phyloP scores from a whole-genome alignment of 2,888 invertebrate species.

The Himalopsyche anomala region DNA sequence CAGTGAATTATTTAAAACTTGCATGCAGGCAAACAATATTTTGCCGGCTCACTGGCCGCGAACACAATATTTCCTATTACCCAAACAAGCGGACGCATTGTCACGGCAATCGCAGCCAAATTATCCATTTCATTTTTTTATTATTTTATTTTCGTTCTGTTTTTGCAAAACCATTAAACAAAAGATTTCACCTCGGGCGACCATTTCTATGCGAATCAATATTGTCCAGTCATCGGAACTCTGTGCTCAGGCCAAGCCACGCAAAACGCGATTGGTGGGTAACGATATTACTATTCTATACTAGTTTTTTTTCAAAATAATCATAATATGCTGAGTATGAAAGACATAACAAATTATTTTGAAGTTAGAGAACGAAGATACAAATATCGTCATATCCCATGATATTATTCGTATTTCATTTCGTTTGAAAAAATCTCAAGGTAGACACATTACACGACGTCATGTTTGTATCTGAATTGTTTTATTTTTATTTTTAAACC shows the following conservation, averaged over 20 bases:
- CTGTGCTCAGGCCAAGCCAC: neutral
- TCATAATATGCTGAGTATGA: no score
- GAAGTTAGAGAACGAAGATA: no score
- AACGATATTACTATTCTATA: no score
- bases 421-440: no score
- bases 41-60: conserved; percentile 32
- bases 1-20: conserved; percentile 4
- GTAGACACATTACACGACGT: no score
- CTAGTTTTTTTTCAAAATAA: no score
- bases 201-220: conserved; percentile 32
- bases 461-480: no score
- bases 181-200: conserved; percentile 50
- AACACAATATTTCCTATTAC: conserved; percentile 42
- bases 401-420: no score
- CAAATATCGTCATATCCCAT: no score
- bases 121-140: conserved; percentile 6
- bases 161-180: conserved; percentile 52
- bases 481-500: no score
- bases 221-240: neutral
- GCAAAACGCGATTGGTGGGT: no score
- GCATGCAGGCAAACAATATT: conserved; percentile 23
- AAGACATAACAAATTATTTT: no score
- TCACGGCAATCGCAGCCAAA: conserved; percentile 42
- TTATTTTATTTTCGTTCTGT: neutral
- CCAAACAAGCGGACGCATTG: conserved; percentile 37